A percentile compares a stretch with the other conserved stretches of the same genome.
Conservation (phyloP, 37 sponge, comb jelly and placozoan genomes). For the Cliona cf. orientalis region DNA sequence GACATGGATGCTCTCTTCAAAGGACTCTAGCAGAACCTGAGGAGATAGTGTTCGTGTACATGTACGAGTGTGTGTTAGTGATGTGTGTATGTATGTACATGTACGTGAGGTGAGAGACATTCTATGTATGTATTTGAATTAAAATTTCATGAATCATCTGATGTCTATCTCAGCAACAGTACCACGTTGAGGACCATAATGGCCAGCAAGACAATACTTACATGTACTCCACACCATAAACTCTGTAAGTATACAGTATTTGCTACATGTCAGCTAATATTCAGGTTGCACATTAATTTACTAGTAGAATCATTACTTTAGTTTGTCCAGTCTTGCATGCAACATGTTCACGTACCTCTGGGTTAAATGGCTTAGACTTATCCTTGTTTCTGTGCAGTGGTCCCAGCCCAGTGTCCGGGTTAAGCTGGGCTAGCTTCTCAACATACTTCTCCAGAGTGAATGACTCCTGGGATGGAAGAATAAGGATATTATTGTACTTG, state of each 20-base stretch:
- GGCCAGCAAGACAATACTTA: not conserved
- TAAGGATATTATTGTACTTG: too few relatives aligned
- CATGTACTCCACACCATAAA: not conserved
- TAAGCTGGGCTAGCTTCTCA: slow-evolving; percentile 62
- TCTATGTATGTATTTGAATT: too few relatives aligned
- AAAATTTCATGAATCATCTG: too few relatives aligned
- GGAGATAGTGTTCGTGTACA: too few relatives aligned
- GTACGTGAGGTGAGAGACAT: too few relatives aligned
- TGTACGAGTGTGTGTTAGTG: too few relatives aligned
- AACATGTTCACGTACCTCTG: slow-evolving; percentile 33
- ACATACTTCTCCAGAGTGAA: slow-evolving; percentile 73
- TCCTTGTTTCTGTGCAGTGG: slow-evolving; percentile 47
- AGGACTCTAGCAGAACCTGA: slow-evolving; percentile 56
- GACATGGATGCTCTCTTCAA: slow-evolving; percentile 51
- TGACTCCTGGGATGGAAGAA: too few relatives aligned
- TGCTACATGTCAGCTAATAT: not conserved
- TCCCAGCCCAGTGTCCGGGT: slow-evolving; percentile 67
- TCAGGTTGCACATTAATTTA: not conserved
- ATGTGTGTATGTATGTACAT: too few relatives aligned
- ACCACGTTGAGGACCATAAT: too few relatives aligned
- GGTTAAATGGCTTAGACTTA: slow-evolving; percentile 53
- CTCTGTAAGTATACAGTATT: not conserved
- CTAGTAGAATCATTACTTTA: too few relatives aligned
- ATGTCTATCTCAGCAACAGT: too few relatives aligned
- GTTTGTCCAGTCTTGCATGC: too few relatives aligned